Evolutionary conservation across 2,888 invertebrate species (phyloP), one percentile per base, ranked within the genome.

Genomic region (Chydorus sphaericus): DNA sequence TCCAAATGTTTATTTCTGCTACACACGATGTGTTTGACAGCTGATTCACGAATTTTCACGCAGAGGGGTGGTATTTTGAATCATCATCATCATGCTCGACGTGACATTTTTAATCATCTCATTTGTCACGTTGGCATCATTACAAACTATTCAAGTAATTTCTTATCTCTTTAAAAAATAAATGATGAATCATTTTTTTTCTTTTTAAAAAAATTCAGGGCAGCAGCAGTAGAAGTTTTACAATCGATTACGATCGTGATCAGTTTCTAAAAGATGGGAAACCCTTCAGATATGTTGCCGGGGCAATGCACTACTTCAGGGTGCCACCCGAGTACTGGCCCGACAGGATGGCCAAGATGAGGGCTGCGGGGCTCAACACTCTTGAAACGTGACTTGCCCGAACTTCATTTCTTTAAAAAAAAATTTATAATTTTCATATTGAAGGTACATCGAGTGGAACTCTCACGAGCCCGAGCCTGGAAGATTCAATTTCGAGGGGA

Each of bases 391-490:
- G 69, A 73, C 76, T 61, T 8, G 11, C 14, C 18, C 14, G 8
- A 16, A 36, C 33, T 31, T 10, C 2, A 18, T 11, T 18, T 14
- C 11, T n/a, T 39, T 39, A 20, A 2, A 23, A 7, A 1, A 38
- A 23, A 20, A 38, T 16, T 5, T 2, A 30, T 33, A n/a, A 16
- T 26, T 8, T n/a, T 33, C 23, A 11, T 39, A 44, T 56, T 62
- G 14, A 61, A 85, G 85, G 5, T 90, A 93, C 67, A 81, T 93
- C 1, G 87, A 89, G 66, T 84, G 94, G 94, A 89, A 86, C 61
- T 73, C 80, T 55, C 94, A 94, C 68, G 88, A 94, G 70, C 83
- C 85, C 0, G 75, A 78, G 59, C 79, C 81, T 57, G 79, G 80
- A 0, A 78, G 81, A 50, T 83, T 79, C n/a, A 79, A 87, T 66